phyloP scores from a whole-genome alignment of 2,797 vertebrate genomes.

The Sorex maritimensis region DNA sequence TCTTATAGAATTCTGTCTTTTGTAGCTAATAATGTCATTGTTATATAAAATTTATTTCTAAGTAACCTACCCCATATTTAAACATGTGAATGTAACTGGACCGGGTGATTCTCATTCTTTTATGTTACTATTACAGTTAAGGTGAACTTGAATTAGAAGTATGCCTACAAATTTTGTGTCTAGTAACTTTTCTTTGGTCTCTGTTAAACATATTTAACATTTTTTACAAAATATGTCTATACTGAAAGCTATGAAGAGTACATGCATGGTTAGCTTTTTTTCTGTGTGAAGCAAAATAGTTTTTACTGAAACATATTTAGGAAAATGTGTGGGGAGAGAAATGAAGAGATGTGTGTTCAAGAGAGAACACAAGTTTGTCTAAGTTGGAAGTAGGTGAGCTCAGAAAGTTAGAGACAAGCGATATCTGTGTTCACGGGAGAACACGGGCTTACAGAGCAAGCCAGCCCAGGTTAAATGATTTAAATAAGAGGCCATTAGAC shows the following conservation, averaged over 20 bases:
- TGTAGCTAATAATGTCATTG: neutral
- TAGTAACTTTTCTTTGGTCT: neutral
- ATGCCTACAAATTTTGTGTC: slow-evolving; percentile 24
- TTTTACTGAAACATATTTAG: too few species aligned
- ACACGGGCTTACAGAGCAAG: too few species aligned
- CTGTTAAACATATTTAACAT: neutral
- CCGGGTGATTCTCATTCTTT: neutral
- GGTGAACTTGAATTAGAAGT: neutral
- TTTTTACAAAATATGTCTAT: neutral
- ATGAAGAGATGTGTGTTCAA: too few species aligned
- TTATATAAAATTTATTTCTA: slow-evolving; percentile 32
- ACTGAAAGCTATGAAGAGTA: neutral
- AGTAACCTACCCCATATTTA: neutral
- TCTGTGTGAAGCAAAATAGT: too few species aligned
- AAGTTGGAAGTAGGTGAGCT: too few species aligned
- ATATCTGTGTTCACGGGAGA: too few species aligned
- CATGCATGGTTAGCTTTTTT: neutral
- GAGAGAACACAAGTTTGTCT: too few species aligned
- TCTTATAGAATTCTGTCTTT: neutral
- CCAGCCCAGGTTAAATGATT: neutral
- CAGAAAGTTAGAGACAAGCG: too few species aligned
- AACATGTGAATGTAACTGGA: neutral
- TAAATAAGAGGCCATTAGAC: neutral
- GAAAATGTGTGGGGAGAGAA: too few species aligned
- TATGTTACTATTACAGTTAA: neutral